phyloP scores from a whole-genome alignment of 2,888 invertebrate species.

The Minunthozetes semirufus region DNA sequence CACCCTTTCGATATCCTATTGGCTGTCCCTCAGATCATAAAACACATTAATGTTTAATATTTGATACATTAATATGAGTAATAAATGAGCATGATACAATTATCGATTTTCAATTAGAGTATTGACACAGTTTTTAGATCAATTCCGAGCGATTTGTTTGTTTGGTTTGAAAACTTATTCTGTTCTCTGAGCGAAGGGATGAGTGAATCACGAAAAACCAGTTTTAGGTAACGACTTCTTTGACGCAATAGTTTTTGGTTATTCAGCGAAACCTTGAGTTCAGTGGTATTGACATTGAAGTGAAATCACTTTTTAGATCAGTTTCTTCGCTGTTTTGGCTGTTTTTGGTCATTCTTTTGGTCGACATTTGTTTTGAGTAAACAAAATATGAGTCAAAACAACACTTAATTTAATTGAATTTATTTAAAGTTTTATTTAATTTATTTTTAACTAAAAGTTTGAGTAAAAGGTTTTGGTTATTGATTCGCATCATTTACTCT shows the following conservation, averaged over 20 bases:
- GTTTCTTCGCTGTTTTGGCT: not conserved
- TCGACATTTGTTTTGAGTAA: not conserved
- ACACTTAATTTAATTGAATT: not conserved
- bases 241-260: not conserved
- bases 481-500: too few species aligned
- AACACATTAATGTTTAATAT: too few species aligned
- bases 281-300: not conserved
- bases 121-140: too few species aligned
- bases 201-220: not conserved
- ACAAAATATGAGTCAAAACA: not conserved
- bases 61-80: too few species aligned
- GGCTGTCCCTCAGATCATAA: too few species aligned
- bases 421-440: not conserved
- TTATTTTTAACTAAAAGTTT: not conserved
- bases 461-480: too few species aligned
- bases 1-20: too few species aligned
- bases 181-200: too few species aligned
- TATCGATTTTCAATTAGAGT: too few species aligned
- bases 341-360: not conserved
- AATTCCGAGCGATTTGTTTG: too few species aligned
- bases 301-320: not conserved
- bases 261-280: not conserved
- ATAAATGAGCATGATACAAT: too few species aligned
- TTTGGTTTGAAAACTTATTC: too few species aligned
- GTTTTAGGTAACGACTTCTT: not conserved